phyloP scores from a whole-genome alignment of 1,140 invertebrate species.

The Camponotus pennsylvanicus region DNA sequence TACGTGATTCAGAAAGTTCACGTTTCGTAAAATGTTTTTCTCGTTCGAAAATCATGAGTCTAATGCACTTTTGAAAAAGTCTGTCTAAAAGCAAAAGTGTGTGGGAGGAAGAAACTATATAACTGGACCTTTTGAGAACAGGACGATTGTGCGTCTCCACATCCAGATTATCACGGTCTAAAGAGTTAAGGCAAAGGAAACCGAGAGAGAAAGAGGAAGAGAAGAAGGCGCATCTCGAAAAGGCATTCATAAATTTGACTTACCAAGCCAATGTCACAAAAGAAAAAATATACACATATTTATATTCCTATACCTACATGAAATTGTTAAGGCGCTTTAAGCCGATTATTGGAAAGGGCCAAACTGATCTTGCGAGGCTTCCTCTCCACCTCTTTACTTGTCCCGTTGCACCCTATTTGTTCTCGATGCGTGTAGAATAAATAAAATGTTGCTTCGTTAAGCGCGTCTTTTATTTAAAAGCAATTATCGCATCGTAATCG shows the following conservation, averaged over 20 bases:
- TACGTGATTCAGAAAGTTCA: neutral
- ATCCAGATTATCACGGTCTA: constrained; percentile 74
- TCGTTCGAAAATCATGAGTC: neutral
- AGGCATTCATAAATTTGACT: constrained; percentile 83
- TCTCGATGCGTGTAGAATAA: neutral
- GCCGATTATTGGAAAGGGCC: constrained; percentile 81
- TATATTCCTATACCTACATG: constrained; percentile 78
- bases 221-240: constrained; percentile 59
- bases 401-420: neutral
- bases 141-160: neutral
- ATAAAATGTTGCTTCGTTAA: constrained; percentile 19
- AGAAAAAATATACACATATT: constrained; percentile 70
- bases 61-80: constrained; percentile 24
- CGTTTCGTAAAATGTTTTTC: neutral
- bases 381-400: constrained; percentile 68
- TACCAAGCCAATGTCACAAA: constrained; percentile 70
- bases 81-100: constrained; percentile 2
- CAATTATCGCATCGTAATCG: neutral
- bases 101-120: neutral
- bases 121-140: constrained; percentile 16
- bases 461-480: neutral
- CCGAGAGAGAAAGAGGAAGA: constrained; percentile 21
- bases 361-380: constrained; percentile 79
- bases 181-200: constrained; percentile 49
- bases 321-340: constrained; percentile 82